Evolutionary conservation across 2,113 vertebrate genomes (phyloP), one percentile per base, ranked within the genome.

Genomic region (Sinocyclocheilus rhinocerous): DNA sequence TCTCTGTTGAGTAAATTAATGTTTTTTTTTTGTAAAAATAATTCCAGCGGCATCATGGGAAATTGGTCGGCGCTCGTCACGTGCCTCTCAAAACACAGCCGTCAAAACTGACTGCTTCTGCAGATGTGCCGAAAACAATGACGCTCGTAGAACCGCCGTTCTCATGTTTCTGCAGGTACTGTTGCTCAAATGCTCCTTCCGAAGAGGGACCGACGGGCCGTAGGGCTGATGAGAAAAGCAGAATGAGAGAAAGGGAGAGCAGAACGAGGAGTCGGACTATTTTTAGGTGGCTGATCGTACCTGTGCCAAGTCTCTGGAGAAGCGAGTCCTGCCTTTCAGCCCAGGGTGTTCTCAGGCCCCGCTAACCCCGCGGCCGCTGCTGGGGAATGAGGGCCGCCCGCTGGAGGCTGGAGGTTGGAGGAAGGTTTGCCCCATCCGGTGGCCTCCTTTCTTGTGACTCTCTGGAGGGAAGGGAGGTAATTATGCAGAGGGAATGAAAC

Each of bases 241-340:
- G 84, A 77, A 85, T 45, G 36, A 72, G 61, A 48, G 45, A 39
- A 39, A 39, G 39, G 39, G 39, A 39, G 6, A 39, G 39, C 39
- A 67, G 67, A 70, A 79, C 13, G 81, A 22, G 59, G 61, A 24
- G 5, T 22, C 65, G 12, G 81, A 48, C 83, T 92, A 90, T 90
- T 90, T 91, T 88, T 91, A 91, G 82, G 52, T 39, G 12, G 2
- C 24, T 16, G 48, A 45, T 83, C 69, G 16, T 85, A 89, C 87
- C 85, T 88, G 85, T 84, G 83, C 45, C 63, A 77, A 72, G 57
- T 87, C 90, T 85, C 83, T 16, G 61, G 80, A 87, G 92, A 85
- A 70, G 39, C 10, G 45, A 12, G 45, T 12, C 45, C 45, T 79
- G 39, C 26, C 29, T 42, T 50, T 73, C 57, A 11, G 61, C 78